Base-by-base conservation (phyloP, 2,113 vertebrate species). In the Panthera leo region DNA sequence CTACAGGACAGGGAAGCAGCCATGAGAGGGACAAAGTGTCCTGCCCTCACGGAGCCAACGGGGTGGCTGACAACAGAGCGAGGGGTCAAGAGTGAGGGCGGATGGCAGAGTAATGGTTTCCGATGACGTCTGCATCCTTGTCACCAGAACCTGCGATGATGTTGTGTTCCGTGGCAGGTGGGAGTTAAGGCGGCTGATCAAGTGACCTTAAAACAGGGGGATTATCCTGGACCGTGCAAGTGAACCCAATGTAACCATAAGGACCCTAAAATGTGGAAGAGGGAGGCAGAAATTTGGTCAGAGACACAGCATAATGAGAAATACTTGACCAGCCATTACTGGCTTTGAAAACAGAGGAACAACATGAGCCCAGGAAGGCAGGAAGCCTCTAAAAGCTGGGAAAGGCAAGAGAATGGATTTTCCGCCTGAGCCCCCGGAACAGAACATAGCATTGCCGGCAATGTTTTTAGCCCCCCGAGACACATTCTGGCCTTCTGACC, bases 301-400 rank as follows among this genome's bases (percentile, higher is more conserved):
- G 58, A 70, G 61, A 55, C n/a, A 78, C 3, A 75, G 39, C 21
- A 5, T 42, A 7, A 58, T 61, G 68, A 51, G 76, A 84, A 53
- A 70, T 31, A 31, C 29, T 16, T 2, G 1, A 63, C 39, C 8
- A 7, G 39, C 42, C 85, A 11, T 58, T 53, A 15, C 27, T 31
- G 70, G 78, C 76, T 84, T 70, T 68, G 78, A 89, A 63, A 78
- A 71, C 25, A 48, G 13, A 63, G 55, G 68, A 34, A 34, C 5
- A 23, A 58, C 0, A 0, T 5, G 27, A 31, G 18, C 36, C 36
- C 27, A 31, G 51, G 48, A 11, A 39, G 34, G 21, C 5, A 53
- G 83, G 67, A 45, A 58, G 61, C 18, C 2, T 70, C 48, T 65
- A 31, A 23, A 71, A 73, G 42, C 53, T 65, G 5, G 45, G 25